Base-by-base conservation (phyloP, 2,113 vertebrate genomes). In the Aldabrachelys gigantea region DNA sequence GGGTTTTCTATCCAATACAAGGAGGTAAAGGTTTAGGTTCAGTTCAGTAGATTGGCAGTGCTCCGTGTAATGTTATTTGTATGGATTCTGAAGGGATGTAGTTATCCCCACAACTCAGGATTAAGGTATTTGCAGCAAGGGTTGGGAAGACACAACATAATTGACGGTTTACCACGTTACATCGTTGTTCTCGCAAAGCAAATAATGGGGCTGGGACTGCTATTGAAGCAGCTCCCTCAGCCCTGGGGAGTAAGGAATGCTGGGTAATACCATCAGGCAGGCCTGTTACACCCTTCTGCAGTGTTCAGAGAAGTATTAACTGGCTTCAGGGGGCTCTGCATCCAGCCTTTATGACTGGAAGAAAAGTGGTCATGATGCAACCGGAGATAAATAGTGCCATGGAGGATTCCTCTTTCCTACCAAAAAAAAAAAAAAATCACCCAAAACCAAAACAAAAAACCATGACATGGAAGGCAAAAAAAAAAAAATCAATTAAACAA, bases 71-170 rank as follows among this genome's bases (percentile, higher is more conserved):
- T 25, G 29, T 17, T 86, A 4, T 80, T 75, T 35, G 2, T 82
- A 49, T 82, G 31, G 88, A 90, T 86, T 82, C 29, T 89, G 47
- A 86, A 94, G n/a, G 38, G 52, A 56, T 91, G 89, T 92, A 82
- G 10, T 53, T 92, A 50, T 10, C 10, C 80, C 29, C 80, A 35
- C 72, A 92, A 76, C 50, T 84, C 89, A 44, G 84, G 12, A 87
- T 53, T 69, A 93, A 84, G 69, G 84, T 92, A 3, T 88, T 92
- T n/a, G 22, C 27, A 78, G 29, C 69, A 80, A 76, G 56, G 49
- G 89, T 8, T 78, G 50, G 49, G 17, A 84, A 88, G 92, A 88
- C 1, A 2, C 29, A 41, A 1, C 52, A 76, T 52, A 53, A 84
- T 56, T 16, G 27, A 1, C 38, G 47, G 56, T 89, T 90, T 65